Evolutionary conservation across 2,797 vertebrate genomes (phyloP), one percentile per base, ranked within the genome.

Genomic region (Chaenodraco wilsoni): DNA sequence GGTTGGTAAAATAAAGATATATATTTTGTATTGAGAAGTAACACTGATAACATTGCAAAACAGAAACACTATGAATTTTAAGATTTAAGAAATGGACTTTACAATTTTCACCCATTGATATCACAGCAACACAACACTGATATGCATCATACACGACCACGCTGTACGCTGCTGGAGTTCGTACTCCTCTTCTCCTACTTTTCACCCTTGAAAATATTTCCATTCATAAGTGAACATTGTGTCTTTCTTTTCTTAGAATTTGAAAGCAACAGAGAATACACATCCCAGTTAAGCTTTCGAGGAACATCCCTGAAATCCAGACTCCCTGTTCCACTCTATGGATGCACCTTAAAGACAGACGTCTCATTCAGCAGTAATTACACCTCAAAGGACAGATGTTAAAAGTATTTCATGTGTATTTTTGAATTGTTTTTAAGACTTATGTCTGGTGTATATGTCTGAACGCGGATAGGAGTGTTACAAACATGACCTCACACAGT

Each of bases 231-330:
- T 71, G 9, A 66, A 76, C 16, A 16, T 19, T 61, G 6, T 31
- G 4, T 59, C 40, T 69, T 56, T 78, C 49, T 79, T 33, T 75
- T 46, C 55, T 48, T 84, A 92, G 92, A 86, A 27, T 71, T 46
- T 7, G 44, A 92, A 89, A 84, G 75, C 78, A 23, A 63, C 85
- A 88, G 90, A 87, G 43, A 68, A 51, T 44, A 86, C 67, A 62
- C 88, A 82, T 48, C 86, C 85, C 37, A 88, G 88, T 72, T 90
- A 85, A 70, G 44, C 0, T 10, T 27, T 9, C 27, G 50, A 44
- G 48, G 45, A 61, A 46, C 66, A 12, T 14, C 14, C 31, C 1
- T 4, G 57, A 1, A 64, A 54, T 5, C 2, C 1, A 1, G 33
- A 48, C 23, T 69, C 19, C 31, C 46, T 54, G 45, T 49, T 76